Base-by-base conservation (phyloP, 2,888 invertebrate genomes). In the Eristalinus sepulchralis region DNA sequence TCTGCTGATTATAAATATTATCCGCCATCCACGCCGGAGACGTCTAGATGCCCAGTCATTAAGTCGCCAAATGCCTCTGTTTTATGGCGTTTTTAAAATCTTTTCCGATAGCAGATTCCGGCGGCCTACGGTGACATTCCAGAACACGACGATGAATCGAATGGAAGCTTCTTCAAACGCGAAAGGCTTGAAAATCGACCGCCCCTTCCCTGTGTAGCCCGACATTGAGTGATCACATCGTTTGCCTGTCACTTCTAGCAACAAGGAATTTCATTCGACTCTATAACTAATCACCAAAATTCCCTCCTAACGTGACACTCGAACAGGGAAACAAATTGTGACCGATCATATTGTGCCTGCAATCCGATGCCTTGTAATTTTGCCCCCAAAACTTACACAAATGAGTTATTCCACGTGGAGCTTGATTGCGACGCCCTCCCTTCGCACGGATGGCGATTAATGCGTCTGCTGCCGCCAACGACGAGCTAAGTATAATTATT, bases 111-210 rank as follows among this genome's bases (percentile, higher is more conserved):
- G 8, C 17, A 66, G 66, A 24, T 27, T 17, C 31, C 13, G 53
- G 53, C 17, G 27, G 66, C 24, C 57, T 22, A n/a, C 27, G 24
- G 17, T 53, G 31, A 17, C 20, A 55, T 31, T 27, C 53, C 33
- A 31, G 47, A 53, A 3, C 20, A 27, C 17, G 39, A 24, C 39
- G 11, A 47, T 31, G 27, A 66, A 66, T 66, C 10, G 66, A 27
- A 27, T 66, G 24, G 11, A 11, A 24, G 17, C 20, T 5, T 27
- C 47, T 6, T 17, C 27, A 20, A 67, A 20, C 53, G 11, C 17
- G 66, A 33, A 66, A 33, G 53, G 67, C 31, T 53, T 53, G 27
- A 66, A 66, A 66, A 66, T 53, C 27, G 53, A n/a, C 36, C 66
- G 47, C 3, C 17, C 8, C 2, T 27, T 5, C 27, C 5, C 27